Base-by-base conservation (phyloP, 2,113 vertebrate genomes). In the Bagarius yarrelli region DNA sequence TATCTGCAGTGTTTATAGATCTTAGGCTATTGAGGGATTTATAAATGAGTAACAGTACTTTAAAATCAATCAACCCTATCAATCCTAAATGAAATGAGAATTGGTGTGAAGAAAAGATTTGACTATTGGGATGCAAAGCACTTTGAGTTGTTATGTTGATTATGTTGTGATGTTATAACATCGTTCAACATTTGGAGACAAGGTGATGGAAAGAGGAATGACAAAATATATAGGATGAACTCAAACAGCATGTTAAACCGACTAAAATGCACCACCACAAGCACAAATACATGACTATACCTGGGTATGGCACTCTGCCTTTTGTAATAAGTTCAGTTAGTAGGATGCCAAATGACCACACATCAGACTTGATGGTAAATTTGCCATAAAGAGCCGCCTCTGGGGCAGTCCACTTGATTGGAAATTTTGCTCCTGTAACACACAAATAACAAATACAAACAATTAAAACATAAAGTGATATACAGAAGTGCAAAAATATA, bases 331-430 rank as follows among this genome's bases (percentile, higher is more conserved):
- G 94, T 88, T 99, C 98, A 0, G 95, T 98, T 77, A 99, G 91
- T 27, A 99, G 92, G 89, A 98, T 96, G 82, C 98, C 97, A 1
- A 98, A 99, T 84, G 97, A 99, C 98, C 98, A 99, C 56, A 99
- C 96, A 0, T 99, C 98, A 0, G 97, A 98, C 87, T 99, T 99
- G 92, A 99, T 96, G 91, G 96, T 98, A 87, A 99, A 99, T 87
- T 88, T 96, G 78, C 97, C 95, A 3, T 93, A 99, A 36, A 98
- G 93, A 0, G 97, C 97, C 0, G 98, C 98, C 89, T 99, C 98
- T 0, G 97, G 98, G 36, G 98, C 97, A 0, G 97, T 98, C 98
- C 98, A 99, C 89, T 98, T 99, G 89, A 99, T 99, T 76, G 98
- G 98, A 85, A 99, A 99, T 90, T 99, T 99, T 57, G 96, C 94